Evolutionary conservation across 2,797 vertebrate species (phyloP).

Genomic region (Phoeniculus purpureus): DNA sequence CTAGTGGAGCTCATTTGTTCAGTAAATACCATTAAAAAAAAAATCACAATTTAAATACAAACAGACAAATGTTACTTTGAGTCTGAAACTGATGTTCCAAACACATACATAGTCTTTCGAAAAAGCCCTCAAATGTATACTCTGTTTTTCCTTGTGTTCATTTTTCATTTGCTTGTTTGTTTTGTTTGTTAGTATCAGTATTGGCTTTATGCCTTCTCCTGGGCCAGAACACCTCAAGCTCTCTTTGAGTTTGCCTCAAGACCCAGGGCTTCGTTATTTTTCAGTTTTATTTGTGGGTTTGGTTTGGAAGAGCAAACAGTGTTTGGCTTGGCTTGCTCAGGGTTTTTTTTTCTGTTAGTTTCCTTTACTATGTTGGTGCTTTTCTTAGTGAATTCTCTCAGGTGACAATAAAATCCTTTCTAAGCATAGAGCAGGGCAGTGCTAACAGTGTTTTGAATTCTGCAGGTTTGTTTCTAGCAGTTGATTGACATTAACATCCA

Average conservation of each 20-base stretch:
- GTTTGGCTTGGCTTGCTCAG: accelerated
- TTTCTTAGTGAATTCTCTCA: background rate
- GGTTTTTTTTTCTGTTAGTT: background rate
- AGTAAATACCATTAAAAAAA: background rate
- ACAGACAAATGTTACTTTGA: background rate
- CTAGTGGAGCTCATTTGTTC: background rate
- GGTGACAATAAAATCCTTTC: background rate
- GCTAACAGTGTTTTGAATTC: background rate
- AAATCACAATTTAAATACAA: background rate
- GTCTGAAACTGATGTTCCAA: background rate
- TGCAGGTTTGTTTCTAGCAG: background rate
- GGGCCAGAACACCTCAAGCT: background rate
- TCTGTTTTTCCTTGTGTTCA: background rate
- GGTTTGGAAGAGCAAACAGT: too few species aligned
- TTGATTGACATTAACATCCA: background rate
- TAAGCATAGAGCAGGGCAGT: background rate
- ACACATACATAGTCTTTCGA: background rate
- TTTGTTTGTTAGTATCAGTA: background rate
- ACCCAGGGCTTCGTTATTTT: background rate
- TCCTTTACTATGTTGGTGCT: background rate
- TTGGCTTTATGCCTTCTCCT: background rate
- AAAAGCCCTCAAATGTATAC: background rate
- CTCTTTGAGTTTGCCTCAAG: background rate
- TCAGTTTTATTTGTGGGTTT: too few species aligned
- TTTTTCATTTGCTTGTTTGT: accelerated